A percentile compares a stretch with the other conserved stretches of the same genome.
Conservation (phyloP, 2,797 vertebrate genomes). For the Gadopsis marmoratus region DNA sequence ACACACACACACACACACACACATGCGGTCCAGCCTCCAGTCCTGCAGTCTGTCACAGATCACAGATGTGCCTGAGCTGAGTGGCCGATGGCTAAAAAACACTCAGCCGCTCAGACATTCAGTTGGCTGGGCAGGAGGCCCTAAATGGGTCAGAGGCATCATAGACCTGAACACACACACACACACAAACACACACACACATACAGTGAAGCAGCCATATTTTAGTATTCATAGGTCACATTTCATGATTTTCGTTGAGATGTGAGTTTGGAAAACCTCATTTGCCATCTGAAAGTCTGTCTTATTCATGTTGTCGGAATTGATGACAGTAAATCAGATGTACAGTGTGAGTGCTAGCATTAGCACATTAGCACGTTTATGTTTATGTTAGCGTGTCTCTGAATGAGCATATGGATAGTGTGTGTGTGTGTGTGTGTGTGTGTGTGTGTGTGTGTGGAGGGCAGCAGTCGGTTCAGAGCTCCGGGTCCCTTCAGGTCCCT, state of each 20-base stretch:
- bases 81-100: conserved; percentile 61
- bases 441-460: conserved; percentile 5
- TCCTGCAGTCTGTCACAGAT: conserved; percentile 70
- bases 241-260: conserved; percentile 24
- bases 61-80: conserved; percentile 68
- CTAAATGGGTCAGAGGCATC: conserved; percentile 78
- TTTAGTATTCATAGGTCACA: conserved; percentile 59
- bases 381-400: background rate
- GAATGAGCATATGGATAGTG: conserved; percentile 11
- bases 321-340: background rate
- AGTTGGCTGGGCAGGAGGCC: conserved; percentile 69
- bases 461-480: conserved; percentile 43
- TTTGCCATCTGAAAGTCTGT: conserved; percentile 15
- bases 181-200: conserved; percentile 7
- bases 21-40: conserved; percentile 38
- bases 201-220: conserved; percentile 8
- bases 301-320: background rate
- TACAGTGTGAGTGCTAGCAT: background rate
- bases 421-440: conserved; percentile 5
- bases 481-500: conserved; percentile 49
- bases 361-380: background rate
- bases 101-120: conserved; percentile 46
- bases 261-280: conserved; percentile 19
- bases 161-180: conserved; percentile 45
- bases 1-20: conserved; percentile 23